A percentile compares a stretch with the other conserved stretches of the same genome.
phyloP scores from a whole-genome alignment of 2,797 vertebrate genomes.

The Gallinago stenura region DNA sequence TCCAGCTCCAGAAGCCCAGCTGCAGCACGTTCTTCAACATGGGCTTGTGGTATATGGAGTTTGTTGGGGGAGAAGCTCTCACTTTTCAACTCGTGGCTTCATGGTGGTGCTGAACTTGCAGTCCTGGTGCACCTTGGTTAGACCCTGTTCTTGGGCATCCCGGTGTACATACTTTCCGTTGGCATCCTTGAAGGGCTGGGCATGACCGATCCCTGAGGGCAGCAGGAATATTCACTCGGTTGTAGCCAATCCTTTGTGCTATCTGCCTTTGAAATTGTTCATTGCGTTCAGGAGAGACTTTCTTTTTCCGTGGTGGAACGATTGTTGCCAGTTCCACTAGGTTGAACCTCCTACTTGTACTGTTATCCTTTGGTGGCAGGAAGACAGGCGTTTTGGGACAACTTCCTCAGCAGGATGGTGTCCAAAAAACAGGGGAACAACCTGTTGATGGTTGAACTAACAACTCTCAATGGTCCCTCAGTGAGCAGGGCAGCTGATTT shows the following conservation, averaged over 20 bases:
- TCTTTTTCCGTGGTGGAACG: neutral
- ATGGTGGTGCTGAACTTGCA: neutral
- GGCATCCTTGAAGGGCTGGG: neutral
- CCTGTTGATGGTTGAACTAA: neutral
- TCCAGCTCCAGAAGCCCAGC: neutral
- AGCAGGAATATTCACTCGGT: neutral
- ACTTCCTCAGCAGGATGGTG: neutral
- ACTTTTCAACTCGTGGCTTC: neutral
- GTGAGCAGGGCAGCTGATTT: neutral
- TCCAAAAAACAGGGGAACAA: neutral
- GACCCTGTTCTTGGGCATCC: neutral
- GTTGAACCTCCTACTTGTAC: neutral
- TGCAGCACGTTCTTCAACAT: neutral
- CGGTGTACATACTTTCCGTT: neutral
- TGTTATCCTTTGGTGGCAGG: neutral
- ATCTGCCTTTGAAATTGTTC: constrained; percentile 2
- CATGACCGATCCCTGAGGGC: rapidly evolving
- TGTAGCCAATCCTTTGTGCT: neutral
- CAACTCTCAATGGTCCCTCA: neutral
- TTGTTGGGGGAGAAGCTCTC: neutral
- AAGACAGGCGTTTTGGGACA: neutral
- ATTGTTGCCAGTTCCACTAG: neutral
- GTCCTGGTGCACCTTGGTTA: neutral
- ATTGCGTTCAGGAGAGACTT: neutral
- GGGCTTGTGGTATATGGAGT: neutral